A percentile compares a stretch with the other conserved stretches of the same genome.
Evolutionary conservation across 1,140 invertebrate species (phyloP).

Genomic region (Leptinotarsa lineolata): DNA sequence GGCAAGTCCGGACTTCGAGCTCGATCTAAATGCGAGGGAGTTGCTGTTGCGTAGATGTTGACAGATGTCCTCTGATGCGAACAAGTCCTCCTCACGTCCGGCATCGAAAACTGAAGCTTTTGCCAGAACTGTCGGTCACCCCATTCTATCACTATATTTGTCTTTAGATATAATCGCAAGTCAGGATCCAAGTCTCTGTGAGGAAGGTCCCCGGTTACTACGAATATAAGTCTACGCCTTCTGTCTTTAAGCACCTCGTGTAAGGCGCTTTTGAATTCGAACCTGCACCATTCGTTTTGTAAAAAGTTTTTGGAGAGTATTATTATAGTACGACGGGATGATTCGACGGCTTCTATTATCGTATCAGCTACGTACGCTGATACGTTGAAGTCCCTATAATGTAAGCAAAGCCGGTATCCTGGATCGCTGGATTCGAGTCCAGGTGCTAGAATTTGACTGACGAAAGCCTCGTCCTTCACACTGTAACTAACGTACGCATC

Average conservation of each 20-base stretch:
- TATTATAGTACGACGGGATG: conserved; percentile 86
- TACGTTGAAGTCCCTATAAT: conserved; percentile 84
- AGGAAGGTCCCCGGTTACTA: conserved; percentile 82
- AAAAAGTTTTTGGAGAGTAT: conserved; percentile 92
- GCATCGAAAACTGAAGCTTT: conserved; percentile 89
- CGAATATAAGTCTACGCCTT: conserved; percentile 79
- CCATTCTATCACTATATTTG: conserved; percentile 89
- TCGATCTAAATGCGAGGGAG: conserved; percentile 57
- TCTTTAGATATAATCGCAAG: conserved; percentile 84
- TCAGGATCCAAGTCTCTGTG: conserved; percentile 87
- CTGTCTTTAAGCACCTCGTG: conserved; percentile 86
- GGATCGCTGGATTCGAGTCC: conserved; percentile 76
- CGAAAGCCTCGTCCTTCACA: conserved; percentile 86
- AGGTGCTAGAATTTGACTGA: conserved; percentile 81
- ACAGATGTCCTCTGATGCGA: conserved; percentile 65
- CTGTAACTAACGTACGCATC: conserved; percentile 92
- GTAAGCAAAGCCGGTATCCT: conserved; percentile 80
- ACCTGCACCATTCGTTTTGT: conserved; percentile 90
- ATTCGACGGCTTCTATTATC: conserved; percentile 88
- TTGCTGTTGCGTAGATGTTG: conserved; percentile 66
- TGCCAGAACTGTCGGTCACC: conserved; percentile 94
- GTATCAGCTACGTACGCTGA: conserved; percentile 85
- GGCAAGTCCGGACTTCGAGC: conserved; percentile 68
- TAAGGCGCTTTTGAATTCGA: conserved; percentile 91
- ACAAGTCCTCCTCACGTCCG: conserved; percentile 68